Base-by-base conservation (phyloP, 2,797 vertebrate species). In the Zenarchopterus dispar region DNA sequence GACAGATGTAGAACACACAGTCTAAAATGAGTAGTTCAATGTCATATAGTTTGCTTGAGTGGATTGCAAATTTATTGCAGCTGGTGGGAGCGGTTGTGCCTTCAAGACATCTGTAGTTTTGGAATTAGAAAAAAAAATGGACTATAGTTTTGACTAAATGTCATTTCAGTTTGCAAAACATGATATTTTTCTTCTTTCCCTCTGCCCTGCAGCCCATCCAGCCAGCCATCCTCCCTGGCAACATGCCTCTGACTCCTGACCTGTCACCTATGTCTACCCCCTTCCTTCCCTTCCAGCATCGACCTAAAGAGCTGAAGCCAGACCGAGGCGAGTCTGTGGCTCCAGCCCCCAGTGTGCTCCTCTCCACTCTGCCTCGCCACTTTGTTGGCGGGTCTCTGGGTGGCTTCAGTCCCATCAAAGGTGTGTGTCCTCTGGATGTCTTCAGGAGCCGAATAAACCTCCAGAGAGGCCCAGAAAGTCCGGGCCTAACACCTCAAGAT, bases 351-450 rank as follows among this genome's bases (percentile, higher is more conserved):
- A 59, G 63, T 0, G 41, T 80, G 1, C 45, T 88, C 50, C 43
- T 86, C 24, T 75, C 86, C 8, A 56, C 82, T 5, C 70, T 89
- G 55, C 88, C 88, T n/a, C 84, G 73, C 1, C 87, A 84, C n/a
- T 86, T 88, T 0, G 75, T 90, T 0, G 86, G 87, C 0, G 83
- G 87, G 1, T 88, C 90, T 8, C 48, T 91, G 52, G 75, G 84
- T 0, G 82, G 87, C 11, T 92, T 93, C 78, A 93, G 91, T 60
- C 93, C 92, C 48, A 90, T 90, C 47, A 94, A 93, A 75, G 92
- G 92, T 0, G 67, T 94, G 39, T 93, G 91, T 81, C 89, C 93
- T 1, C 75, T 94, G 55, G 93, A 93, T 0, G 71, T 92, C 21
- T 91, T 93, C 60, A 87, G 85, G 58, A 89, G 62, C 74, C 86